Base-by-base conservation (phyloP, 2,113 vertebrate genomes). In the Vulpes ferrilata region DNA sequence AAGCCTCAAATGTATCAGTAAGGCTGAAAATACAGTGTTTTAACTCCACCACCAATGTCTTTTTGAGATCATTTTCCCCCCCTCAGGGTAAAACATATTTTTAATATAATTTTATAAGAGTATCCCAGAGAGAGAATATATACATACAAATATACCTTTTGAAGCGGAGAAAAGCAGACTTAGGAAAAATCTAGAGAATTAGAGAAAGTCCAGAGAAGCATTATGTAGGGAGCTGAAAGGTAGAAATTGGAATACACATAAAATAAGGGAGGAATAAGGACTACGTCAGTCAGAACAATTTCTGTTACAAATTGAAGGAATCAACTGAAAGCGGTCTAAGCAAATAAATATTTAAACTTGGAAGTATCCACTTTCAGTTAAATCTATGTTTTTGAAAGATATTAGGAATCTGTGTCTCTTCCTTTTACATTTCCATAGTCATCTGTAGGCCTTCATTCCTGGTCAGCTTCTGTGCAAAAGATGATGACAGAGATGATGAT, bases 311-410 rank as follows among this genome's bases (percentile, higher is more conserved):
- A 92, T 16, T 11, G 10, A 32, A 87, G 59, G 43, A 43, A 43
- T 73, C 60, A 67, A 89, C 35, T 83, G 53, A 55, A 95, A 82
- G 60, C 57, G 23, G 2, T 67, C 35, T 80, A 69, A 76, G 20
- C n/a, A 95, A 97, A 89, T 88, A 85, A 83, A 90, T 57, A 78
- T 90, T 86, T 57, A 85, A 19, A 73, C n/a, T 64, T 59, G 38
- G 5, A 91, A 73, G 30, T 55, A 67, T 7, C 8, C 2, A 91
- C 48, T 73, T 92, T 69, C 32, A 94, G 30, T 11, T 88, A 85
- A 95, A 95, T 19, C 2, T 8, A 35, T 35, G 22, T n/a, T 88
- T 93, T 90, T 57, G 3, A 80, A 94, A 94, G 62, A 30, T 91
- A 82, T 69, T 71, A 87, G 65, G 15, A 82, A 82, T 43, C 30